Evolutionary conservation across 2,888 invertebrate genomes (phyloP), one percentile per base, ranked within the genome.

Genomic region (Anoncus sp.): DNA sequence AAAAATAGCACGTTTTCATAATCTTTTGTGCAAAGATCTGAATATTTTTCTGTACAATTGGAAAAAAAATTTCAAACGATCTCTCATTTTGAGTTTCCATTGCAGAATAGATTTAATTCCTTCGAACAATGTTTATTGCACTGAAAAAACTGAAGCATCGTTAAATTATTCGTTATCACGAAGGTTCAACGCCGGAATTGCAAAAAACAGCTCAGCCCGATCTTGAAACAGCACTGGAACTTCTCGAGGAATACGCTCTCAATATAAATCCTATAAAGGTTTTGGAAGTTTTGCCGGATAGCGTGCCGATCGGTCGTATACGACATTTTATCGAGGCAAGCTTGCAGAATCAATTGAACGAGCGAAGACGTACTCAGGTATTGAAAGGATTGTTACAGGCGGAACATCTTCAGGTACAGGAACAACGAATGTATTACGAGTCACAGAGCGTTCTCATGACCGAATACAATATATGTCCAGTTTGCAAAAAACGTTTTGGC

Each of bases 401-500:
- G 0, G 98, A 98, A 90, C 95, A 97, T 90, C 92, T 96, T 77
- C 97, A 97, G 92, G 96, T 96, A 35, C 95, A 97, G 90, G 96
- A 97, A 87, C 92, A 96, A 85, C 94, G 96, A 83, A 95, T 97
- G 90, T 94, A 94, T 84, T 95, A 96, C 86, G 96, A 98, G 90
- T 95, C 96, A 1, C 96, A 96, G 88, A 96, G 95, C 87, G 95
- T 98, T 57, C 92, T 96, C 1, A 95, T 99, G 83, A 97, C 95
- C 18, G 98, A 98, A 84, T 95, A 96, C 85, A 97, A 96, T 87
- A 94, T 97, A 69, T 99, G 99, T 91, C 95, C 95, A 0, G 97
- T 97, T 1, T 99, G 99, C 91, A 97, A 96, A 89, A 99, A 99
- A 89, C 94, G 97, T 71, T 98, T 99, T 91, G 96, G 96, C 18